Evolutionary conservation across 1,140 invertebrate genomes (phyloP).

Genomic region (Cyrtorhinus lividipennis): DNA sequence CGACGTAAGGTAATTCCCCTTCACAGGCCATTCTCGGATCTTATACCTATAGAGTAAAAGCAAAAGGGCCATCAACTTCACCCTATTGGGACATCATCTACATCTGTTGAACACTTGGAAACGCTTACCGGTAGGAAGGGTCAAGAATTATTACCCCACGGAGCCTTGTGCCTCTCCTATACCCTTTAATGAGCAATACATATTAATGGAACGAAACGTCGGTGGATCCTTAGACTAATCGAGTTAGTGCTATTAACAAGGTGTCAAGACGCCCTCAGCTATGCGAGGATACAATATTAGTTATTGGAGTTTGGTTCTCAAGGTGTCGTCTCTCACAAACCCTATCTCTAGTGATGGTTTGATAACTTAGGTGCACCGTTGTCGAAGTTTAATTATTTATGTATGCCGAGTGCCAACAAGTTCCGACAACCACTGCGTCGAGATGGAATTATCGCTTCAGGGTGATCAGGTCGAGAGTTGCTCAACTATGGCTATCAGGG

Average conservation of each 20-base stretch:
- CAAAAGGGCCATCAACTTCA: too few species aligned
- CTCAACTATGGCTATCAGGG: too few species aligned
- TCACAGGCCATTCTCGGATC: background rate
- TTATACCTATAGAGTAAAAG: too few species aligned
- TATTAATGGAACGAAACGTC: background rate
- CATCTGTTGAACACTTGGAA: conserved; percentile 1
- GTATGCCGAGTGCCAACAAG: too few species aligned
- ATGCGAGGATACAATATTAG: conserved; percentile 9
- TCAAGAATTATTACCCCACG: background rate
- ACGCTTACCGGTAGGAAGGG: background rate
- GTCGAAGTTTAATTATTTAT: too few species aligned
- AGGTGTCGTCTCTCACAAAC: too few species aligned
- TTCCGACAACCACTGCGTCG: too few species aligned
- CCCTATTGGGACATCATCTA: conserved; percentile 3
- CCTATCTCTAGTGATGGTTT: too few species aligned
- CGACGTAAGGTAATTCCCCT: conserved; percentile 4
- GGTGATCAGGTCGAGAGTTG: too few species aligned
- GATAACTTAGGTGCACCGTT: too few species aligned
- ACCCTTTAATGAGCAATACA: conserved; percentile 4
- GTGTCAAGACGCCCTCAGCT: background rate
- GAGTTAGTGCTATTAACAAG: background rate
- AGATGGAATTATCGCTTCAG: too few species aligned
- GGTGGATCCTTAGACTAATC: background rate
- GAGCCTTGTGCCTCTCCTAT: background rate
- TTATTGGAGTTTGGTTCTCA: background rate